These are phyloP conservation scores for Microchirus variegatus DNA, from an alignment of 2,797 vertebrate genomes.

Conservation along the genomic window DNA sequence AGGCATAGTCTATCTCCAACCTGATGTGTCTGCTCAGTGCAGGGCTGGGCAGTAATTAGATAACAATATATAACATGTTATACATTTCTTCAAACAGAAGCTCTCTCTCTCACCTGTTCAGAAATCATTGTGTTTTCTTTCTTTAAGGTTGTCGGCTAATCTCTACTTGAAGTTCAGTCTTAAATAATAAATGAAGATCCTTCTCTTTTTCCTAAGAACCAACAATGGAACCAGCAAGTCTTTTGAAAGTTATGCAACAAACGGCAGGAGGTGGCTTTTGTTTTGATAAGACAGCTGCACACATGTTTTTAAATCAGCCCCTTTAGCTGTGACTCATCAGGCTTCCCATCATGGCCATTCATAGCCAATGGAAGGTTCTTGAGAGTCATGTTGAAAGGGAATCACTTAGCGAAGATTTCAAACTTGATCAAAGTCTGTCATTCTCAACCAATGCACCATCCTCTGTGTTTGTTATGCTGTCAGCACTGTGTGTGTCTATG, in stretches of 20 bases:
- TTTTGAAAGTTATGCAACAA: slow-evolving; percentile 28
- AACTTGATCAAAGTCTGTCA: slow-evolving; percentile 56
- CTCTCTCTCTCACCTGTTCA: slow-evolving; percentile 17
- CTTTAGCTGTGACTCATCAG: slow-evolving; percentile 33
- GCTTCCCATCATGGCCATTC: slow-evolving; percentile 35
- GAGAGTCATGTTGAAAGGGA: slow-evolving; percentile 57
- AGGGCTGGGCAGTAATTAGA: not conserved
- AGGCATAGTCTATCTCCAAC: slow-evolving; percentile 7
- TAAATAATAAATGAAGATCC: slow-evolving; percentile 18
- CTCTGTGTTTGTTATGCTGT: slow-evolving; percentile 44
- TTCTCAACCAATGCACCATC: slow-evolving; percentile 28
- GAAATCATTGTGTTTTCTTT: slow-evolving; percentile 2
- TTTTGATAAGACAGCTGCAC: slow-evolving; percentile 50
- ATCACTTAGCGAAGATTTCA: slow-evolving; percentile 39
- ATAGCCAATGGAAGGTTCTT: slow-evolving; percentile 26
- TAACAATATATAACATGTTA: not conserved
- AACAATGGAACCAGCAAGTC: slow-evolving; percentile 5
- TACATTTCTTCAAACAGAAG: not conserved
- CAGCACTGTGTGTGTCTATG: not conserved
- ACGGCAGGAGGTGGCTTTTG: slow-evolving; percentile 38
- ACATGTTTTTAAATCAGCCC: slow-evolving; percentile 36
- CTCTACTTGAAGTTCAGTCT: slow-evolving; percentile 7
- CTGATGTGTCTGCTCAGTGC: slow-evolving; percentile 6
- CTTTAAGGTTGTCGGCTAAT: slow-evolving; percentile 13
- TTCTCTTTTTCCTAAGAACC: slow-evolving; percentile 5